These are phyloP conservation scores for Podilymbus podiceps DNA, from an alignment of 2,113 vertebrate genomes.

Conservation along the genomic window DNA sequence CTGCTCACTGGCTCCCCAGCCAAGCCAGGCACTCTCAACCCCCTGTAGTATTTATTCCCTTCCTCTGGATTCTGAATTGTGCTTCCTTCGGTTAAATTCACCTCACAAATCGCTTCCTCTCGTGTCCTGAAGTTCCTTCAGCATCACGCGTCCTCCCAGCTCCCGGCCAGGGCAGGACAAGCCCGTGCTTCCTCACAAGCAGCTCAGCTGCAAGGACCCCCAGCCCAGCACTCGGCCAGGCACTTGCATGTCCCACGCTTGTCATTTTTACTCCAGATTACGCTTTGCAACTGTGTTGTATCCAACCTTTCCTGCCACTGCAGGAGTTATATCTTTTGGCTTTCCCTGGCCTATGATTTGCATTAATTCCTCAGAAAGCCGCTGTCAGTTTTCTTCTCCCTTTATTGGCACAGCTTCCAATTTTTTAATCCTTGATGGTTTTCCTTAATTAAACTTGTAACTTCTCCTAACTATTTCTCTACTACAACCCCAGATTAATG, in stretches of 20 bases:
- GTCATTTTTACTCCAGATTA: neutral
- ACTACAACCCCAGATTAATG: neutral
- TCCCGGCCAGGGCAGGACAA: neutral
- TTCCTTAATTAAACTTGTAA: slow-evolving; percentile 42
- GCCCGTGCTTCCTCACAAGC: neutral
- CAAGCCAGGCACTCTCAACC: neutral
- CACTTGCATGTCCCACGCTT: neutral
- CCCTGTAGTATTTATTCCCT: neutral
- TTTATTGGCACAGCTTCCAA: neutral
- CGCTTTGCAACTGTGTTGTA: neutral
- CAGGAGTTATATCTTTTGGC: slow-evolving; percentile 24
- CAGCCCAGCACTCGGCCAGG: neutral
- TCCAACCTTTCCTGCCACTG: slow-evolving; percentile 32
- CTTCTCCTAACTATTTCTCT: slow-evolving; percentile 2
- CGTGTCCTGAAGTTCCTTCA: neutral
- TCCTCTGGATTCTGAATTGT: neutral
- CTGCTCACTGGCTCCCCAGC: accelerated
- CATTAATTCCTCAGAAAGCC: slow-evolving; percentile 14
- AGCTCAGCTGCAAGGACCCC: neutral
- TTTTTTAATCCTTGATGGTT: slow-evolving; percentile 26
- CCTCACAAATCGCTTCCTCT: neutral
- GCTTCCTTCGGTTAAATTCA: neutral
- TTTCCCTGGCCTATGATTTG: slow-evolving; percentile 1
- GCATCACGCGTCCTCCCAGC: neutral
- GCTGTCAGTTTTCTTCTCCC: slow-evolving; percentile 4